Conservation (phyloP, 2,888 invertebrate species). For the Rhabditophanes sp. region DNA sequence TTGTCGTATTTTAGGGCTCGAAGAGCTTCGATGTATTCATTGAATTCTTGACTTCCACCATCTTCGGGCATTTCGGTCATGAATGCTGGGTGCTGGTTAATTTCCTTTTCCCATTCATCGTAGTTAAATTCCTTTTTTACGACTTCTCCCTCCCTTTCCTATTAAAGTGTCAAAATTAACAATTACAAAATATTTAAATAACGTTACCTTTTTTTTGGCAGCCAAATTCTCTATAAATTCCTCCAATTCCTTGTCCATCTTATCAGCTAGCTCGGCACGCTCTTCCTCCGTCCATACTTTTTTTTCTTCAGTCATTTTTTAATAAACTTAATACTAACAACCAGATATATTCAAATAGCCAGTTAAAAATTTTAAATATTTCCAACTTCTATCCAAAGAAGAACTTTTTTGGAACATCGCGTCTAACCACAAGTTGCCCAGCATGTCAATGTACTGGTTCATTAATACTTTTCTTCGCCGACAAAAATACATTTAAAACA, state of each 20-base stretch:
- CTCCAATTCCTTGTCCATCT: conserved; percentile 36
- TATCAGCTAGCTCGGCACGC: conserved; percentile 21
- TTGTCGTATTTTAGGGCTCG: conserved; percentile 70
- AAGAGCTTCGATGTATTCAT: conserved; percentile 45
- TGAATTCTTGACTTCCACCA: too few relatives aligned
- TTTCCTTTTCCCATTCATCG: conserved; percentile 35
- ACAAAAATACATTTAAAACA: too few relatives aligned
- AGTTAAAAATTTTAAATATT: too few relatives aligned
- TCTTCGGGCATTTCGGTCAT: conserved; percentile 35
- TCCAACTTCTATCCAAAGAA: too few relatives aligned
- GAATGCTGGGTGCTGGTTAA: conserved; percentile 40
- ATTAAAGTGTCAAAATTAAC: conserved; percentile 5
- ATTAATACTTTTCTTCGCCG: too few relatives aligned
- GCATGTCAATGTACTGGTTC: too few relatives aligned
- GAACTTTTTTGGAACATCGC: too few relatives aligned
- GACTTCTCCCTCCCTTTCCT: conserved; percentile 7
- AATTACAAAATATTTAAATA: conserved; percentile 4
- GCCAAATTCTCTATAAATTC: conserved; percentile 36
- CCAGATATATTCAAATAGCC: too few relatives aligned
- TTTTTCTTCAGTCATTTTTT: too few relatives aligned
- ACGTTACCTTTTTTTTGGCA: conserved; percentile 15
- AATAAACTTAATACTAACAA: too few relatives aligned
- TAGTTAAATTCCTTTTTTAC: conserved; percentile 33
- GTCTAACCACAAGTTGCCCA: too few relatives aligned
- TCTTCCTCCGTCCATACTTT: conserved; percentile 21